phyloP scores from a whole-genome alignment of 2,888 invertebrate genomes.

The Zaprionus obscuricornis region DNA sequence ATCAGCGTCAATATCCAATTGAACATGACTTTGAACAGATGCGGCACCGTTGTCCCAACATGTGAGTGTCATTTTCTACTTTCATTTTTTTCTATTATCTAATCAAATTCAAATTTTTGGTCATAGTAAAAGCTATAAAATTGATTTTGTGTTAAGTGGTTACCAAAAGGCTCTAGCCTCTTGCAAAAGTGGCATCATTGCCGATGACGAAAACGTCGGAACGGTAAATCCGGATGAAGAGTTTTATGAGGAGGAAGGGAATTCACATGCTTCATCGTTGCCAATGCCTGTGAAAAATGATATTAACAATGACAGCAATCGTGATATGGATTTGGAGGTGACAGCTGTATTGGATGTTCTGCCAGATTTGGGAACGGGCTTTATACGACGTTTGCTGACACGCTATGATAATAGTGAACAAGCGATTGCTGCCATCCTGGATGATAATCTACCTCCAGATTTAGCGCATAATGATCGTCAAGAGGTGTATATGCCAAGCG shows the following conservation, averaged over 20 bases:
- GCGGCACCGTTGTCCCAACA: slow-evolving; percentile 86
- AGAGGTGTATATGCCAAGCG: slow-evolving; percentile 87
- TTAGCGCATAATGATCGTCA: slow-evolving; percentile 84
- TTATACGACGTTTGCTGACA: slow-evolving; percentile 89
- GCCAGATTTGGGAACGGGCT: slow-evolving; percentile 91
- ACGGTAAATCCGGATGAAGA: slow-evolving; percentile 35
- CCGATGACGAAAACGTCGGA: slow-evolving; percentile 32
- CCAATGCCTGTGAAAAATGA: slow-evolving; percentile 20
- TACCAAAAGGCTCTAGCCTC: slow-evolving; percentile 57
- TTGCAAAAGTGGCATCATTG: slow-evolving; percentile 46
- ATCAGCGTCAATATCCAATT: slow-evolving; percentile 87
- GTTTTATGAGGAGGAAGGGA: slow-evolving; percentile 40
- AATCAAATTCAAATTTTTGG: neutral
- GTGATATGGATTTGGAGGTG: slow-evolving; percentile 83
- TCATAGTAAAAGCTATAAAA: slow-evolving; percentile 59
- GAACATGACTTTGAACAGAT: slow-evolving; percentile 88
- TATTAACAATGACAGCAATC: slow-evolving; percentile 24
- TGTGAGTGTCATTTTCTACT: slow-evolving; percentile 85
- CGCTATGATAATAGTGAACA: slow-evolving; percentile 90
- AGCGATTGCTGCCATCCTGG: slow-evolving; percentile 93
- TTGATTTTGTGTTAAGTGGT: slow-evolving; percentile 55
- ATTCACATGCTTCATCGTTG: slow-evolving; percentile 4
- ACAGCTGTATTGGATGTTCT: slow-evolving; percentile 86
- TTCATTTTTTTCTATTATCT: neutral
- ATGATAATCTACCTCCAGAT: slow-evolving; percentile 85